Conservation (phyloP, 2,888 invertebrate genomes). For the Aphelenchoides bicaudatus region DNA sequence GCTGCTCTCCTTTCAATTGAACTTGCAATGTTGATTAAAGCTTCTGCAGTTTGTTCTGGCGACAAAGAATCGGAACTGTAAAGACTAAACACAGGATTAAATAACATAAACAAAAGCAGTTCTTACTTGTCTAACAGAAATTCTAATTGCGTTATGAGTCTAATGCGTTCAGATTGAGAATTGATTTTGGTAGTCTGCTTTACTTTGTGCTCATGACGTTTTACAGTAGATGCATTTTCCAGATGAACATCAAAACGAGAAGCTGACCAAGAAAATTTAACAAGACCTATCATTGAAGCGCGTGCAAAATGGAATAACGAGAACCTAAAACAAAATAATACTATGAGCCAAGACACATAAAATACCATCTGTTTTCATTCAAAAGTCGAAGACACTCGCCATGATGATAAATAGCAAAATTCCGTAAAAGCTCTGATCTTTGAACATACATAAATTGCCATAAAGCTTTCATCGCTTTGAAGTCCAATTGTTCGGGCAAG, state of each 20-base stretch:
- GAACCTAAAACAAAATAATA: slow-evolving; percentile 5
- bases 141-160: not conserved
- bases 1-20: not conserved
- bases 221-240: not conserved
- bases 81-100: not conserved
- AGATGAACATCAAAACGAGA: slow-evolving; percentile 4
- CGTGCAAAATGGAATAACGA: not conserved
- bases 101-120: not conserved
- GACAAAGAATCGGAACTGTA: slow-evolving; percentile 1
- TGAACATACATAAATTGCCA: slow-evolving; percentile 16
- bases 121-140: not conserved
- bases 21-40: not conserved
- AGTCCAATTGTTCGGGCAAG: not conserved
- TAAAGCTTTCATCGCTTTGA: slow-evolving; percentile 3
- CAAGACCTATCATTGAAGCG: not conserved
- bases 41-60: not conserved
- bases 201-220: too few relatives aligned
- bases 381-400: slow-evolving; percentile 1
- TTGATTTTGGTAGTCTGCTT: not conserved
- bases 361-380: not conserved
- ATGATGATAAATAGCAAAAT: slow-evolving; percentile 8
- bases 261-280: slow-evolving; percentile 4
- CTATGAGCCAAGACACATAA: not conserved
- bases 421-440: slow-evolving; percentile 7
- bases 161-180: not conserved